Evolutionary conservation across 2,113 vertebrate genomes (phyloP), one percentile per base, ranked within the genome.

Genomic region (Balaenoptera acutorostrata): DNA sequence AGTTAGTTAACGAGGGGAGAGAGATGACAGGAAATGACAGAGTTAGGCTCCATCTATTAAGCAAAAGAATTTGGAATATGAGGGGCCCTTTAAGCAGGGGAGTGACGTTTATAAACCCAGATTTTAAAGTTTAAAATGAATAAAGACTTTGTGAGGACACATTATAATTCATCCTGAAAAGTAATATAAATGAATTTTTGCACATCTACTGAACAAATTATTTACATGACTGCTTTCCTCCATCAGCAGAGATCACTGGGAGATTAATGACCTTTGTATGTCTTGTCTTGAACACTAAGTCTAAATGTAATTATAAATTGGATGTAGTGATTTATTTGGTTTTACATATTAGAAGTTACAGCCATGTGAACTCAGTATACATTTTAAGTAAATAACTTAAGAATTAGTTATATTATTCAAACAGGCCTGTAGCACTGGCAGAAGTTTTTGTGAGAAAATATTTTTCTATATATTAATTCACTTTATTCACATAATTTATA

Each of bases 111-210:
- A 59, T 52, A 93, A 93, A 95, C 36, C 33, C 36, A 84, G 44
- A 90, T 55, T 83, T 36, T 27, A 41, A 95, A 63, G 29, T 92
- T 94, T 90, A 90, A 97, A 83, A 93, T n/a, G 44, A 77, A 82
- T 46, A 46, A 66, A 46, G 82, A 74, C 59, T 75, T 87, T 59
- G 74, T 88, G 81, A 92, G 74, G 25, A 93, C 36, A 18, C 41
- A 64, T 69, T 93, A 64, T 61, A 92, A 90, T 95, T 94, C 23
- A 41, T 36, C 23, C 12, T 83, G 29, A 86, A 93, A 88, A 78
- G 90, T 41, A 95, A 80, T 39, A 84, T 41, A 75, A 95, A 74
- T 88, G 8, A 71, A 41, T 64, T 88, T 93, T 92, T 95, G 20
- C 61, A 90, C 75, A 68, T 36, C 59, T 85, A 64, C 59, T 71